Evolutionary conservation across 2,888 invertebrate species (phyloP).

Genomic region (Netelia fuscicornis): DNA sequence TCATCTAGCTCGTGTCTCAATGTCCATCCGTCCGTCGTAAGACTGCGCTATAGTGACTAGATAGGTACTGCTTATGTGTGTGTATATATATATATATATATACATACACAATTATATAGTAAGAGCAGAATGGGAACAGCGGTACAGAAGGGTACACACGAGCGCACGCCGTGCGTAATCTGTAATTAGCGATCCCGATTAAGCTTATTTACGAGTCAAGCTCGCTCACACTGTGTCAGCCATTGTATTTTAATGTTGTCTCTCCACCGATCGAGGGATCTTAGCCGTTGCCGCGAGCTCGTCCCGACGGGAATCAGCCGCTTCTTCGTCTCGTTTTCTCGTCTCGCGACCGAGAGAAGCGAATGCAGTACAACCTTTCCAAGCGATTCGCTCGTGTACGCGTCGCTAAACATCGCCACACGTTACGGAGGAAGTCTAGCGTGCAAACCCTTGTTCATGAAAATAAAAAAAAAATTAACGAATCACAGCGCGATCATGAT

Average conservation of each 20-base stretch:
- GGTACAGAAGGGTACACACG: slow-evolving; percentile 79
- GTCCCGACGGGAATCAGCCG: slow-evolving; percentile 2
- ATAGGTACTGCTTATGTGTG: slow-evolving; percentile 3
- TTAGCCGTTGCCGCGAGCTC: slow-evolving; percentile 46
- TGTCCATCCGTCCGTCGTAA: slow-evolving; percentile 60
- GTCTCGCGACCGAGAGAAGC: slow-evolving; percentile 16
- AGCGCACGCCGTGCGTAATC: slow-evolving; percentile 78
- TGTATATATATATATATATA: slow-evolving; percentile 10
- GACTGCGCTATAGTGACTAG: slow-evolving; percentile 13
- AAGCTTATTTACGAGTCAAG: slow-evolving; percentile 84
- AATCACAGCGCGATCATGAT: slow-evolving; percentile 52
- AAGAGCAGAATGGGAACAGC: slow-evolving; percentile 80
- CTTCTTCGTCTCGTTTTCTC: slow-evolving; percentile 62
- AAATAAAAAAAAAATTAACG: slow-evolving; percentile 71
- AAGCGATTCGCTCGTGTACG: slow-evolving; percentile 29
- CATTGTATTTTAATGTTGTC: slow-evolving; percentile 84
- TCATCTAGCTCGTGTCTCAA: slow-evolving; percentile 45
- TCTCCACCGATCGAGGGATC: slow-evolving; percentile 51
- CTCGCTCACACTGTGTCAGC: slow-evolving; percentile 82
- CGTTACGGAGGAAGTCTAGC: slow-evolving; percentile 74
- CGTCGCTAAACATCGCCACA: slow-evolving; percentile 45
- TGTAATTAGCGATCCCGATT: slow-evolving; percentile 85
- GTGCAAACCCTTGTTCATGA: slow-evolving; percentile 71
- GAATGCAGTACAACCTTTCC: no score
- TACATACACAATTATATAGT: slow-evolving; percentile 71